Evolutionary conservation across 2,113 vertebrate genomes (phyloP).

Genomic region (Rhinoderma darwinii): DNA sequence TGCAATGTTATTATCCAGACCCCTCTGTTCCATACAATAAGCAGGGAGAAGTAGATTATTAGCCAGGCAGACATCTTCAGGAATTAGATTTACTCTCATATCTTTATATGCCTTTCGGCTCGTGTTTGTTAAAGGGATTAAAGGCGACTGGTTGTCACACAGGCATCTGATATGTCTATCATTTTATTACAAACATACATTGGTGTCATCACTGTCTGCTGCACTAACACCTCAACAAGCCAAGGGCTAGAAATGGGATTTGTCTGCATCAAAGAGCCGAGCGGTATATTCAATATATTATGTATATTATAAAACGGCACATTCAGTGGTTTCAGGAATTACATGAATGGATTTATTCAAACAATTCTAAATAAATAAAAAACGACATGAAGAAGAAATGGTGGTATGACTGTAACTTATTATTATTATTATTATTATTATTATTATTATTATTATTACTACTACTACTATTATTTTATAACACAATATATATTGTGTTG

Average conservation of each 20-base stretch:
- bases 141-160: not conserved
- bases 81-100: constrained; percentile 12
- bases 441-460: too few species aligned
- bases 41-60: constrained; percentile 5
- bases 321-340: too few species aligned
- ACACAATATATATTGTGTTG: too few species aligned
- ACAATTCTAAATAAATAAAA: too few species aligned
- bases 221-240: not conserved
- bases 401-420: too few species aligned
- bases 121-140: constrained; percentile 18
- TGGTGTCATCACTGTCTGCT: not conserved
- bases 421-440: too few species aligned
- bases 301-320: too few species aligned
- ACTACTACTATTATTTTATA: too few species aligned
- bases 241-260: not conserved
- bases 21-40: not conserved
- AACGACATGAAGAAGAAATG: too few species aligned
- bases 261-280: too few species aligned
- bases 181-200: not conserved
- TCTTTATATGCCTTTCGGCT: not conserved
- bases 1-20: not conserved
- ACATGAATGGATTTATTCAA: too few species aligned
- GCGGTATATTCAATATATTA: too few species aligned
- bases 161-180: not conserved
- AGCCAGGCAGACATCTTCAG: constrained; percentile 31